Evolutionary conservation across 1,140 invertebrate genomes (phyloP).

Genomic region (Dendroctonus valens): DNA sequence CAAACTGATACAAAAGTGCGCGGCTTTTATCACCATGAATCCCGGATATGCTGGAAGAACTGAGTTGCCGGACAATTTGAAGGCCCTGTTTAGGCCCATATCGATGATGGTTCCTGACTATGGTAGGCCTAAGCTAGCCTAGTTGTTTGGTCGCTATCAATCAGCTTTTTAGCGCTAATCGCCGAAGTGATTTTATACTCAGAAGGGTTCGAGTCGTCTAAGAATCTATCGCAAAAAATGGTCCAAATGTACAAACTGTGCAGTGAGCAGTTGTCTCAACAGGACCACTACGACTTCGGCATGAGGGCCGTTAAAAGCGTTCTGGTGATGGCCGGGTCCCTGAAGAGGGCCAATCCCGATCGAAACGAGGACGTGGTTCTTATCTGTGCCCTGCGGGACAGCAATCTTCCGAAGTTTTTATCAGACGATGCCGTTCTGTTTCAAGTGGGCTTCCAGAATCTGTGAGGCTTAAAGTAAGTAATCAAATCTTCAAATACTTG

Average conservation of each 20-base stretch:
- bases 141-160: constrained; percentile 6
- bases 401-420: constrained; percentile 91
- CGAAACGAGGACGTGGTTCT: constrained; percentile 76
- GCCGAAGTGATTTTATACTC: constrained; percentile 91
- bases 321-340: constrained; percentile 80
- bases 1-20: constrained; percentile 78
- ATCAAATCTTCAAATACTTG: constrained; percentile 17
- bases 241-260: constrained; percentile 90
- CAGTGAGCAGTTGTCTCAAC: constrained; percentile 88
- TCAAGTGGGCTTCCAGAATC: constrained; percentile 43
- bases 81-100: constrained; percentile 84
- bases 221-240: constrained; percentile 83
- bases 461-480: background rate
- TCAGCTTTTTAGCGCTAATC: constrained; percentile 67
- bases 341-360: constrained; percentile 82
- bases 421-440: constrained; percentile 82
- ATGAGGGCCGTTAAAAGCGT: constrained; percentile 78
- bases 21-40: constrained; percentile 90
- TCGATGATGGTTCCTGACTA: constrained; percentile 95
- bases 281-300: constrained; percentile 92
- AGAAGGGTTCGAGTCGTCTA: constrained; percentile 87
- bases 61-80: constrained; percentile 78
- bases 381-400: constrained; percentile 82
- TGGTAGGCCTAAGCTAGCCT: constrained; percentile 52
- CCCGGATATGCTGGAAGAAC: constrained; percentile 87